A percentile compares a stretch with the other conserved stretches of the same genome.
Evolutionary conservation across 2,797 vertebrate genomes (phyloP).

Genomic region (Eulemur mongoz): DNA sequence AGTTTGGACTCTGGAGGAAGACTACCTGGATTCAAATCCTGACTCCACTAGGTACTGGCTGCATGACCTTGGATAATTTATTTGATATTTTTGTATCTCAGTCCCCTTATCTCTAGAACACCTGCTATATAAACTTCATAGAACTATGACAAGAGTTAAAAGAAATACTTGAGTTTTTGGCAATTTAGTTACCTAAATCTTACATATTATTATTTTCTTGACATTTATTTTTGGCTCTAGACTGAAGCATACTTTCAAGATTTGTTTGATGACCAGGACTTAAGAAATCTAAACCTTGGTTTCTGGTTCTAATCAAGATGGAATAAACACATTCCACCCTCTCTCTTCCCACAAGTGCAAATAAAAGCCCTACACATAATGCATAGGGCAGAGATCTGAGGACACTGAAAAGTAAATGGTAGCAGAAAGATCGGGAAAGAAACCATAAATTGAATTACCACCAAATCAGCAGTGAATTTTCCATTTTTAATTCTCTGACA

Average conservation of each 20-base stretch:
- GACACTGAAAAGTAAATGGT: background rate
- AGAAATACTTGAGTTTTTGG: background rate
- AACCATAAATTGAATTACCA: background rate
- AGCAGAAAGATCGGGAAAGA: background rate
- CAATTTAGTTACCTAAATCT: background rate
- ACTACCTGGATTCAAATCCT: background rate
- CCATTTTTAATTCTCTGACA: background rate
- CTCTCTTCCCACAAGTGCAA: background rate
- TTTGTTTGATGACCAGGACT: slow-evolving; percentile 18
- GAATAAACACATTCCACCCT: slow-evolving; percentile 55
- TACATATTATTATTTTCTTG: background rate
- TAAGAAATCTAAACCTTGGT: slow-evolving; percentile 33
- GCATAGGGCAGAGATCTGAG: background rate
- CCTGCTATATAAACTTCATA: background rate
- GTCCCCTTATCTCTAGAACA: background rate
- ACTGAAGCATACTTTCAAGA: slow-evolving; percentile 27
- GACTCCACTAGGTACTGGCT: background rate
- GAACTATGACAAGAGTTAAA: background rate
- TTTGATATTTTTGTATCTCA: background rate
- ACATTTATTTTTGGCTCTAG: slow-evolving; percentile 4
- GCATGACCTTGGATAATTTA: background rate
- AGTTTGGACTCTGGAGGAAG: background rate
- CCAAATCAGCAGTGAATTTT: background rate
- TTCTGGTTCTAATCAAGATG: slow-evolving; percentile 55
- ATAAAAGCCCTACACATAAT: background rate